These are phyloP conservation scores for Bruchidius siliquastri DNA, from an alignment of 2,888 invertebrate genomes.

Conservation along the genomic window DNA sequence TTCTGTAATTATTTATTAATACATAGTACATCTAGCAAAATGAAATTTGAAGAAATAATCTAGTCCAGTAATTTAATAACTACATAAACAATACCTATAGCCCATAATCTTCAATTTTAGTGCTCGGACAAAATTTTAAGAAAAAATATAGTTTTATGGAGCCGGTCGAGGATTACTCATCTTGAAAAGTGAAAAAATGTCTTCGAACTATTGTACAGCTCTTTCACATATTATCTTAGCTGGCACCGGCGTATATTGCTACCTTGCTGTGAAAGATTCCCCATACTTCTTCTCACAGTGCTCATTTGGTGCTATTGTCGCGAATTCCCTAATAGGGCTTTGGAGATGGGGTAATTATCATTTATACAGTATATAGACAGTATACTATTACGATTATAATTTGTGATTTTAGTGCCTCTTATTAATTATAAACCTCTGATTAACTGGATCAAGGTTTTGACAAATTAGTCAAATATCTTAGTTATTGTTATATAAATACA, in stretches of 20 bases:
- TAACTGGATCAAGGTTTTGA: too few relatives aligned
- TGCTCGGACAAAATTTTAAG: neutral
- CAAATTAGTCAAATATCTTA: too few relatives aligned
- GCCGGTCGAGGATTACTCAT: too few relatives aligned
- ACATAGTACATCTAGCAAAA: neutral
- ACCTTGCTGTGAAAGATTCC: slow-evolving; percentile 14
- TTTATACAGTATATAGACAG: too few relatives aligned
- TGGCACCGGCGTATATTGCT: slow-evolving; percentile 35
- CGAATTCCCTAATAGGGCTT: slow-evolving; percentile 38
- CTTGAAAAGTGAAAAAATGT: neutral
- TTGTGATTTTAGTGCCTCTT: too few relatives aligned
- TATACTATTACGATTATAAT: too few relatives aligned
- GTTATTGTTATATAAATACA: neutral
- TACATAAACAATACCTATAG: neutral
- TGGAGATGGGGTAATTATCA: slow-evolving; percentile 37
- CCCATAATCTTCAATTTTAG: neutral
- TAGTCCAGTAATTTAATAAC: neutral
- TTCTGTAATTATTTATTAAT: neutral
- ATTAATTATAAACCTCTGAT: too few relatives aligned
- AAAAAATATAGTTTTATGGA: too few relatives aligned
- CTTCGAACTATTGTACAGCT: slow-evolving; percentile 32
- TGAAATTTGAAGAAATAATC: neutral
- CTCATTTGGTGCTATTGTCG: slow-evolving; percentile 34
- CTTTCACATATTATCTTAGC: slow-evolving; percentile 36
- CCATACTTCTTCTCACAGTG: slow-evolving; percentile 24